Base-by-base conservation (phyloP, 2,888 invertebrate genomes). In the Ariolimax columbianus region DNA sequence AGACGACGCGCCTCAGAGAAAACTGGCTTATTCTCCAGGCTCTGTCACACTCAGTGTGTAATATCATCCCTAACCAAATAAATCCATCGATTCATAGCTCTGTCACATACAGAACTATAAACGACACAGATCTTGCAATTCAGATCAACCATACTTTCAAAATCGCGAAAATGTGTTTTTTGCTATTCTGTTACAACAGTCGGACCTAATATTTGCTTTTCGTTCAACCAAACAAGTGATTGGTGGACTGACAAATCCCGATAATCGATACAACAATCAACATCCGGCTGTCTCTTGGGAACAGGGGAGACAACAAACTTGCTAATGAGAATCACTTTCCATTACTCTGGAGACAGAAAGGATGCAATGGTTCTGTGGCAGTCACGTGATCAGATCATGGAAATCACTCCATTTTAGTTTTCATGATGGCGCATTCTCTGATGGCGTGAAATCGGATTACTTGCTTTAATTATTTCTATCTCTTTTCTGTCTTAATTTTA, bases 301-400 rank as follows among this genome's bases (percentile, higher is more conserved):
- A 4, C 38, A 23, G 40, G 19, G 30, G 38, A 38, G 70, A 70
- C 70, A 70, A 70, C 70, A 23, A 36, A 38, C 70, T 70, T 70
- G 70, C 70, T 70, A 70, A 70, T 70, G 70, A 70, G 70, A 70
- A 0, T 70, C 70, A 70, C 70, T 70, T 70, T 63, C 40, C 70
- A 70, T 70, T 70, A 70, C 70, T 4, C 70, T 38, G 23, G 70
- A 70, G 70, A 70, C 70, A 70, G 40, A 4, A 70, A 40, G 70
- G 70, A 38, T 30, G 38, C 70, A 36, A 70, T 38, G 38, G 26
- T 23, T 70, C 26, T 7, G 19, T 38, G 40, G 38, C 38, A 23
- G 70, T 70, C 70, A 70, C 70, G 36, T 70, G 70, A 36, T 70
- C 3, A 2, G 11, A 17, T 19, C 17, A 38, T 38, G 70, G 70